These are phyloP conservation scores for Hyposmocoma kahamanoa DNA, from an alignment of 1,140 invertebrate species.

Conservation along the genomic window DNA sequence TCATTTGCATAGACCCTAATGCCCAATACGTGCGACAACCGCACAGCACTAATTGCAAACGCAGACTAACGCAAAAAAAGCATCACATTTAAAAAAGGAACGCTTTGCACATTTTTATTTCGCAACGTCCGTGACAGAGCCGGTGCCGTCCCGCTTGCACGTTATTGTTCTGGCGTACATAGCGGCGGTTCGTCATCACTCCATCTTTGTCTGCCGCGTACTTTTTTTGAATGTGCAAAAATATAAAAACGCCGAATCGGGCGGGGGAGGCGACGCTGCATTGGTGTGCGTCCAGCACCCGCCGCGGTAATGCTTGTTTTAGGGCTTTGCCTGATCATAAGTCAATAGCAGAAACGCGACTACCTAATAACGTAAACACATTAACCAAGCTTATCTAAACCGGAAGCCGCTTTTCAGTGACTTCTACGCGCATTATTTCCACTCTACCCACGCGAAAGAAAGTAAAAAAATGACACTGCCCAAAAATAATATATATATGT, in stretches of 20 bases:
- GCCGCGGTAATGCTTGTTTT: conserved; percentile 61
- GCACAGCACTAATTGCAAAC: conserved; percentile 71
- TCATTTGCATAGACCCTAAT: conserved; percentile 62
- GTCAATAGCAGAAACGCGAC: conserved; percentile 42
- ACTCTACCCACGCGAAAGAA: too few species aligned
- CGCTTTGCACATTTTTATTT: conserved; percentile 72
- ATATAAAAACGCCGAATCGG: conserved; percentile 70
- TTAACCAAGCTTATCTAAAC: not conserved
- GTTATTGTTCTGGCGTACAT: conserved; percentile 44
- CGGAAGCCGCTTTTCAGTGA: not conserved
- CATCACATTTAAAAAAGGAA: conserved; percentile 69
- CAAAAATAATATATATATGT: conserved; percentile 23
- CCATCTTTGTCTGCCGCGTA: conserved; percentile 67
- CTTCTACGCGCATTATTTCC: conserved; percentile 2
- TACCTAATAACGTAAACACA: not conserved
- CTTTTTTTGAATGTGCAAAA: conserved; percentile 72
- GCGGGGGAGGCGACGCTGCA: conserved; percentile 42
- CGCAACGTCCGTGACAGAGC: conserved; percentile 52
- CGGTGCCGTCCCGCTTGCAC: conserved; percentile 55
- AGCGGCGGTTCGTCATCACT: conserved; percentile 54
- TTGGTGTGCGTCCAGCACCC: conserved; percentile 62
- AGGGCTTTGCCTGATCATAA: conserved; percentile 67
- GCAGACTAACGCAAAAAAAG: conserved; percentile 71
- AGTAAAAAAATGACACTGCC: conserved; percentile 33
- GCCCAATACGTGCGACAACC: conserved; percentile 48